Evolutionary conservation across 2,113 vertebrate species (phyloP).

Genomic region (Leucoraja erinaceus): DNA sequence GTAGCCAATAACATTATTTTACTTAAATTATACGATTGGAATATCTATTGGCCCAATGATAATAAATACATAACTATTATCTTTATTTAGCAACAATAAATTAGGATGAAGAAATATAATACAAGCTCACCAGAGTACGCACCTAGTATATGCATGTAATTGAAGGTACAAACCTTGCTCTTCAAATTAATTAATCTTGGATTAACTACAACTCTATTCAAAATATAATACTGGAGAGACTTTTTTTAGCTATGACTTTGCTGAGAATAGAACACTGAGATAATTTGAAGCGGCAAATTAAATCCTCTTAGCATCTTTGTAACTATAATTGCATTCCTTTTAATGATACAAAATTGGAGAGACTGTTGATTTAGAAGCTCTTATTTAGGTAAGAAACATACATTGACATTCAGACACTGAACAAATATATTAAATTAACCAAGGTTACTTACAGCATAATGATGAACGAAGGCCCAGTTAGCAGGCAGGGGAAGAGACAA

Average conservation of each 20-base stretch:
- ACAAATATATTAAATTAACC: neutral
- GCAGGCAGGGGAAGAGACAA: slow-evolving; percentile 27
- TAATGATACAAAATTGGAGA: neutral
- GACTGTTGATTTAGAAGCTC: neutral
- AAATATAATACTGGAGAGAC: neutral
- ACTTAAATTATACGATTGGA: neutral
- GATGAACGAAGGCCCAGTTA: slow-evolving; percentile 10
- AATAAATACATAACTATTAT: neutral
- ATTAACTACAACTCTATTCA: neutral
- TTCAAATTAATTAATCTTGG: slow-evolving; percentile 4
- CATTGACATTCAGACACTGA: slow-evolving; percentile 12
- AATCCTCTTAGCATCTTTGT: neutral
- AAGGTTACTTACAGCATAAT: slow-evolving; percentile 25
- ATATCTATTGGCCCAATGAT: neutral
- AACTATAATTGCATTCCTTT: neutral
- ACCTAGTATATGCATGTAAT: neutral
- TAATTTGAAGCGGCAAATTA: too few relatives aligned
- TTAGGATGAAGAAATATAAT: neutral
- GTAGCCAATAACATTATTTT: neutral
- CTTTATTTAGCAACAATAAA: neutral
- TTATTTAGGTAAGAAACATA: neutral
- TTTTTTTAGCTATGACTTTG: neutral
- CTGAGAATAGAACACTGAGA: neutral
- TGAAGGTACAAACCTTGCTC: neutral
- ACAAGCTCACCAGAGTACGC: too few relatives aligned